Conservation (phyloP, 2,113 vertebrate species). For the Orientallactaga bullata region DNA sequence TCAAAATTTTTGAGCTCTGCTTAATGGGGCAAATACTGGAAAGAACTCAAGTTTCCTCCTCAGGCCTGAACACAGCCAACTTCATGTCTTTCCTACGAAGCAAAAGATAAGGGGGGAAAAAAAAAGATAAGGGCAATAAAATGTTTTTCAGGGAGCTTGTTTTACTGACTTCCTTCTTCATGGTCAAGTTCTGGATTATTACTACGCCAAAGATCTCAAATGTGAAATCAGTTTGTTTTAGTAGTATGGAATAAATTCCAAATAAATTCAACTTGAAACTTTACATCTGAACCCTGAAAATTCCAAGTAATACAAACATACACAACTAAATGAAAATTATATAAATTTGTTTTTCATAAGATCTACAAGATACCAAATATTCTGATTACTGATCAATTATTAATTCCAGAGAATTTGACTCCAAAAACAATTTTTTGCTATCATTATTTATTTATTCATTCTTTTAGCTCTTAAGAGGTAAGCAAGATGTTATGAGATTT, state of each 20-base stretch:
- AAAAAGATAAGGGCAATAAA: constrained; percentile 22
- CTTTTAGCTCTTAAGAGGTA: constrained; percentile 25
- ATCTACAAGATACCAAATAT: constrained; percentile 50
- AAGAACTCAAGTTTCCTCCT: constrained; percentile 27
- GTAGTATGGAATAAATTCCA: constrained; percentile 40
- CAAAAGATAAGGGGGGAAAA: background rate
- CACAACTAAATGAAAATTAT: constrained; percentile 34
- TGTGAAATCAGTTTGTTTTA: constrained; percentile 37
- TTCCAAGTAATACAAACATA: constrained; percentile 38
- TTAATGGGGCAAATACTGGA: constrained; percentile 46
- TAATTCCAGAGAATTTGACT: constrained; percentile 60
- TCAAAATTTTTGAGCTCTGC: background rate
- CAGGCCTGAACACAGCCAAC: background rate
- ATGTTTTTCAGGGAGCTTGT: background rate
- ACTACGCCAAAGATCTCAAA: constrained; percentile 54
- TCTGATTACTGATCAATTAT: constrained; percentile 60
- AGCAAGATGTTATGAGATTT: constrained; percentile 55
- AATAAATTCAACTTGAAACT: constrained; percentile 49
- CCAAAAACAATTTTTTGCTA: background rate
- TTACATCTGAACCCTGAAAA: constrained; percentile 17
- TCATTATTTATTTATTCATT: constrained; percentile 56
- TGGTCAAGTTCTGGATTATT: background rate
- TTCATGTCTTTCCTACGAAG: constrained; percentile 41
- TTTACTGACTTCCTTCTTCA: constrained; percentile 48
- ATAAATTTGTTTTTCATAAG: constrained; percentile 19